Evolutionary conservation across 2,113 vertebrate genomes (phyloP).

Genomic region (Gymnorhina tibicen): DNA sequence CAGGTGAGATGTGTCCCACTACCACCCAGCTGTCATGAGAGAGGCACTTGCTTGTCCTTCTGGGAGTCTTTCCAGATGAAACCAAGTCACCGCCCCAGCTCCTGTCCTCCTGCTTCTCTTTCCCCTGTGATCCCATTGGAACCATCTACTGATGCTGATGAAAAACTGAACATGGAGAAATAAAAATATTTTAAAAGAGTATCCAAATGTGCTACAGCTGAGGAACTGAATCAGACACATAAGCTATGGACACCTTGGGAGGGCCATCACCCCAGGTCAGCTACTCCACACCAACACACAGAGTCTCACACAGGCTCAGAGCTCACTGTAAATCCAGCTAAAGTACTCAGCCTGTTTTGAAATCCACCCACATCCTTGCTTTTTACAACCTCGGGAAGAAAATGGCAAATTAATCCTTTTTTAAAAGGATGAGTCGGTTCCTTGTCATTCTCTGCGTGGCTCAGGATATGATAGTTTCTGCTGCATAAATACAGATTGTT

Average conservation of each 20-base stretch:
- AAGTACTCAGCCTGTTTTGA: background rate
- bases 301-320: background rate
- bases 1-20: background rate
- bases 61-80: background rate
- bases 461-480: slow-evolving; percentile 33
- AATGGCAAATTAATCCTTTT: slow-evolving; percentile 52
- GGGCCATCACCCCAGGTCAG: background rate
- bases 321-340: background rate
- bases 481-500: slow-evolving; percentile 52
- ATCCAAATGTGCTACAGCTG: background rate
- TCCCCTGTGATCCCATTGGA: background rate
- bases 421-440: slow-evolving; percentile 27
- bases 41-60: background rate
- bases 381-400: slow-evolving; percentile 15
- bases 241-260: background rate
- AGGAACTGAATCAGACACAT: background rate
- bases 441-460: background rate
- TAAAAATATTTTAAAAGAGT: background rate
- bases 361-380: slow-evolving; percentile 34
- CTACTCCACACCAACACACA: background rate
- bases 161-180: background rate
- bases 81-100: background rate
- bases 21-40: background rate
- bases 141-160: background rate
- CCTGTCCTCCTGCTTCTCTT: background rate